Percentiles rank a stretch among this genome's conserved stretches.
Evolutionary conservation across 1,140 invertebrate genomes (phyloP).

Genomic region (Pseudobourletiella spinata): DNA sequence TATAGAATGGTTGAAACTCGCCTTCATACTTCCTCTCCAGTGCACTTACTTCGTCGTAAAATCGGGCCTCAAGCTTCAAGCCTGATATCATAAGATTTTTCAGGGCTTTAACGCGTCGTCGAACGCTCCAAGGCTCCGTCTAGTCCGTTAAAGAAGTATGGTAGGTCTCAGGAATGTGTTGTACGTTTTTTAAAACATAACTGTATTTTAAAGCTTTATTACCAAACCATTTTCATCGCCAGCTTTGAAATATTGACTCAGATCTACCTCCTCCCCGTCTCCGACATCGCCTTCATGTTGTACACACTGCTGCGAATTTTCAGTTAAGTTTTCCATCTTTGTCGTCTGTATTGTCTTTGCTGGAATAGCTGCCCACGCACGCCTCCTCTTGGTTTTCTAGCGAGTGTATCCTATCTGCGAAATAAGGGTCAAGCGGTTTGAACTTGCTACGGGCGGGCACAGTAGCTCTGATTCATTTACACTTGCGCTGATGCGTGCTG

Average conservation of each 20-base stretch:
- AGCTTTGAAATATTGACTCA: neutral
- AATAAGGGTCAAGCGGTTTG: too few species aligned
- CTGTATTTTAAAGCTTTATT: neutral
- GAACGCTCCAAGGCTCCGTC: constrained; percentile 46
- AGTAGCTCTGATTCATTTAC: too few species aligned
- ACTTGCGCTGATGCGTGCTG: too few species aligned
- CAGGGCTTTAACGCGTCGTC: constrained; percentile 75
- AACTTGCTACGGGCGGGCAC: too few species aligned
- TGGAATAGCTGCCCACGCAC: too few species aligned
- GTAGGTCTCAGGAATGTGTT: neutral
- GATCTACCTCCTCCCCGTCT: neutral
- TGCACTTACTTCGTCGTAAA: constrained; percentile 87
- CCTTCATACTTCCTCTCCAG: constrained; percentile 84
- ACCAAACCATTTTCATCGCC: neutral
- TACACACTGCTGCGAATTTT: too few species aligned
- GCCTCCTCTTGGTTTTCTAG: too few species aligned
- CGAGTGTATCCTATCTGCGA: too few species aligned
- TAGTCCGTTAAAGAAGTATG: neutral
- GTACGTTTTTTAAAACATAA: neutral
- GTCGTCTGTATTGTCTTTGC: too few species aligned
- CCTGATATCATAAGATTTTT: constrained; percentile 82
- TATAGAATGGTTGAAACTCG: constrained; percentile 50
- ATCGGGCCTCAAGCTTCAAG: constrained; percentile 81
- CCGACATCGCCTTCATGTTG: neutral
- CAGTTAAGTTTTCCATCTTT: too few species aligned